Conservation (phyloP, 2,113 vertebrate species). For the Spea multiplicata region DNA sequence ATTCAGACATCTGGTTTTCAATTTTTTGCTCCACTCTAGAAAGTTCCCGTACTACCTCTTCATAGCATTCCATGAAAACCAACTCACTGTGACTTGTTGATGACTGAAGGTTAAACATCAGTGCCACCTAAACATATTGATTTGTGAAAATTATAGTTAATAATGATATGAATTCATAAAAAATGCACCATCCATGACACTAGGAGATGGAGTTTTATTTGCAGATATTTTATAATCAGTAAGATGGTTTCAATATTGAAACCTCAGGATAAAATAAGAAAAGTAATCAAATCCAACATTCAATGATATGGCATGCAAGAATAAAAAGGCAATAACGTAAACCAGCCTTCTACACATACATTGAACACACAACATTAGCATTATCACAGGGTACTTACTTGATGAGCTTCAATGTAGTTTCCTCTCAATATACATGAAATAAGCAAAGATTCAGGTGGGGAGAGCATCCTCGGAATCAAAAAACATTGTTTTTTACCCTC, state of each 20-base stretch:
- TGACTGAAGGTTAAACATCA: conserved; percentile 80
- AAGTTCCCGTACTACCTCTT: conserved; percentile 81
- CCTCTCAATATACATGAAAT: conserved; percentile 85
- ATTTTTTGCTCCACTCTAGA: conserved; percentile 87
- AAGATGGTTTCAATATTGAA: no score
- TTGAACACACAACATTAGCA: no score
- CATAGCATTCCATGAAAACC: conserved; percentile 88
- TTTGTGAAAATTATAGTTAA: background rate
- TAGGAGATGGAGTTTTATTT: no score
- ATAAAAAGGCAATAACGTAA: no score
- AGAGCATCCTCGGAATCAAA: conserved; percentile 89
- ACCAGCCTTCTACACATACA: no score
- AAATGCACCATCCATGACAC: no score
- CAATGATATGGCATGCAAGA: no score
- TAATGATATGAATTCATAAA: no score
- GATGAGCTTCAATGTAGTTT: conserved; percentile 89
- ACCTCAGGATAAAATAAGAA: no score
- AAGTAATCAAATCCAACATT: no score
- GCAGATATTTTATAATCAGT: no score
- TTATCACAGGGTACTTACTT: conserved; percentile 65
- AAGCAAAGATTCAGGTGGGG: conserved; percentile 91
- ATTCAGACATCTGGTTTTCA: conserved; percentile 76
- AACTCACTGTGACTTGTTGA: conserved; percentile 81
- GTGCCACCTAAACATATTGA: conserved; percentile 72
- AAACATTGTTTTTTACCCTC: conserved; percentile 63